These are phyloP conservation scores for Matsumyia berberina DNA, from an alignment of 2,888 invertebrate species.

Conservation along the genomic window DNA sequence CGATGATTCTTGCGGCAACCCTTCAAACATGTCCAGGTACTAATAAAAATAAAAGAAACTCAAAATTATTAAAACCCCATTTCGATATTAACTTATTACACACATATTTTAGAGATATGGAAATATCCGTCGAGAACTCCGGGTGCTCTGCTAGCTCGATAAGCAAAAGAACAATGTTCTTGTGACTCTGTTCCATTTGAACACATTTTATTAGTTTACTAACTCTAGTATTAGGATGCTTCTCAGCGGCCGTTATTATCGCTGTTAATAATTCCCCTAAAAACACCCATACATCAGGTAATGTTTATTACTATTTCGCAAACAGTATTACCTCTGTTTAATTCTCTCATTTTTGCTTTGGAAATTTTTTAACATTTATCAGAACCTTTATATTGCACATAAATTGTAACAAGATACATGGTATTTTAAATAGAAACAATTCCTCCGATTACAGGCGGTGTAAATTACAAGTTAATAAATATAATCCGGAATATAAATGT, in stretches of 20 bases:
- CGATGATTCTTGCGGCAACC: constrained; percentile 63
- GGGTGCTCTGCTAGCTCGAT: constrained; percentile 81
- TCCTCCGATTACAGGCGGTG: neutral
- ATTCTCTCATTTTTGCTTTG: constrained; percentile 1
- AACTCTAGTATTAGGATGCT: constrained; percentile 80
- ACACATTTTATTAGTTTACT: constrained; percentile 80
- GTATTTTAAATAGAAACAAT: neutral
- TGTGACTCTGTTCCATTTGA: constrained; percentile 77
- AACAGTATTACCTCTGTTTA: neutral
- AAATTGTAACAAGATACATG: neutral
- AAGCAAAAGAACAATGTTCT: constrained; percentile 79
- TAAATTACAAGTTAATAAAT: too few relatives aligned
- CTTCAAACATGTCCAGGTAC: constrained; percentile 80
- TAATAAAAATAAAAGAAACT: constrained; percentile 52
- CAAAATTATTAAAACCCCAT: neutral
- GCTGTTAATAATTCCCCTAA: constrained; percentile 28
- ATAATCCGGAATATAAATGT: neutral
- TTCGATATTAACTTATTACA: constrained; percentile 58
- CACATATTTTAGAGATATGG: constrained; percentile 81
- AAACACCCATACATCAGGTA: neutral
- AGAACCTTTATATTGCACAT: neutral
- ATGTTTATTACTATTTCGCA: neutral
- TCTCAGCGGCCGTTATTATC: constrained; percentile 78
- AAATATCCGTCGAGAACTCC: constrained; percentile 80
- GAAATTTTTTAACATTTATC: neutral